Conservation (phyloP, 2,888 invertebrate species). For the Apodemia duryi region DNA sequence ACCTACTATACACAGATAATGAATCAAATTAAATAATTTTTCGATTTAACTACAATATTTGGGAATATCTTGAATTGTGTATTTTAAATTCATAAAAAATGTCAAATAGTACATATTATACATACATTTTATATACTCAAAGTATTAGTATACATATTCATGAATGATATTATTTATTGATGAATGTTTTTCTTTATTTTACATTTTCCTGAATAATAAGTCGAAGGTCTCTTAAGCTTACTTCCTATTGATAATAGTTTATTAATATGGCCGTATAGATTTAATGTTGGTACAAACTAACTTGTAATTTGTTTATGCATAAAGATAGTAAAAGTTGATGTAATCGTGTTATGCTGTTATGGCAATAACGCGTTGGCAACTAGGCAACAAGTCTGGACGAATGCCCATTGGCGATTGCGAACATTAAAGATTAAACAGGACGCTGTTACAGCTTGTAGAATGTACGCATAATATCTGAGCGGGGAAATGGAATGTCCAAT, state of each 20-base stretch:
- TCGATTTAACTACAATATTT: too few species aligned
- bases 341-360: background rate
- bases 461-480: background rate
- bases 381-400: background rate
- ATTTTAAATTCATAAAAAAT: too few species aligned
- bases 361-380: background rate
- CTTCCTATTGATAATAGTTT: background rate
- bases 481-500: background rate
- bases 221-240: too few species aligned
- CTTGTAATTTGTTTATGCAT: background rate
- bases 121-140: too few species aligned
- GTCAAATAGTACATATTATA: too few species aligned
- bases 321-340: constrained; percentile 6
- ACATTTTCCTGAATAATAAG: too few species aligned
- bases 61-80: too few species aligned
- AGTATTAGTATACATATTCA: too few species aligned
- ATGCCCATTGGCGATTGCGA: constrained; percentile 2
- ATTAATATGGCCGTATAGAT: background rate
- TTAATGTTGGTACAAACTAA: background rate
- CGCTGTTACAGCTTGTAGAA: background rate
- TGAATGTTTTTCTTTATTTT: too few species aligned
- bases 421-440: constrained; percentile 1
- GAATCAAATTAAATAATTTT: too few species aligned
- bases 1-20: too few species aligned
- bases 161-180: too few species aligned